Conservation (phyloP, 2,888 invertebrate species). For the Amiota mariae region DNA sequence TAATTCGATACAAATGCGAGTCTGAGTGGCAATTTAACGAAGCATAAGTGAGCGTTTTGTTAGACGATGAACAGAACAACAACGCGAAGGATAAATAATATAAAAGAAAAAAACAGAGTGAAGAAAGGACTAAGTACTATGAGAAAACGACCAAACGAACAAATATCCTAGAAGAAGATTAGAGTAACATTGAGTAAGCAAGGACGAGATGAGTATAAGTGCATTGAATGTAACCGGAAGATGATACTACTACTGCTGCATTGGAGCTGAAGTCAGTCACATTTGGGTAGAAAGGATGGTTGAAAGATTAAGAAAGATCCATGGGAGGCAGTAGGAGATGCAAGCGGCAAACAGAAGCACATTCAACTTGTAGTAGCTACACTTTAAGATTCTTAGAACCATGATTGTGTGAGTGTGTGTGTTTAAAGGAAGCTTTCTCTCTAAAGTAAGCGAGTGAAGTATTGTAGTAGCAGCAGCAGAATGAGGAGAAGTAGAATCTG, state of each 20-base stretch:
- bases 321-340: background rate
- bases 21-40: conserved; percentile 26
- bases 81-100: background rate
- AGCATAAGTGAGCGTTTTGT: conserved; percentile 24
- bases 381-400: conserved; percentile 17
- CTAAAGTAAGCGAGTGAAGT: conserved; percentile 6
- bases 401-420: background rate
- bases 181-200: background rate
- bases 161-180: background rate
- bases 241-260: background rate
- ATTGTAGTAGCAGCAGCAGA: background rate
- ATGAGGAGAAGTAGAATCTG: background rate
- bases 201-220: background rate
- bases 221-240: conserved; percentile 12
- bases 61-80: background rate
- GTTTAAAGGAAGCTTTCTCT: too few relatives aligned
- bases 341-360: conserved; percentile 2
- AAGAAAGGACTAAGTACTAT: background rate
- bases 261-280: background rate
- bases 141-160: background rate
- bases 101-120: background rate
- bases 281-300: background rate
- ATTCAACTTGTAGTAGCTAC: conserved; percentile 10
- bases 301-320: background rate
- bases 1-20: conserved; percentile 14